Percentiles rank a stretch among this genome's conserved stretches.
Evolutionary conservation across 2,113 vertebrate genomes (phyloP).

Genomic region (Muntiacus reevesi): DNA sequence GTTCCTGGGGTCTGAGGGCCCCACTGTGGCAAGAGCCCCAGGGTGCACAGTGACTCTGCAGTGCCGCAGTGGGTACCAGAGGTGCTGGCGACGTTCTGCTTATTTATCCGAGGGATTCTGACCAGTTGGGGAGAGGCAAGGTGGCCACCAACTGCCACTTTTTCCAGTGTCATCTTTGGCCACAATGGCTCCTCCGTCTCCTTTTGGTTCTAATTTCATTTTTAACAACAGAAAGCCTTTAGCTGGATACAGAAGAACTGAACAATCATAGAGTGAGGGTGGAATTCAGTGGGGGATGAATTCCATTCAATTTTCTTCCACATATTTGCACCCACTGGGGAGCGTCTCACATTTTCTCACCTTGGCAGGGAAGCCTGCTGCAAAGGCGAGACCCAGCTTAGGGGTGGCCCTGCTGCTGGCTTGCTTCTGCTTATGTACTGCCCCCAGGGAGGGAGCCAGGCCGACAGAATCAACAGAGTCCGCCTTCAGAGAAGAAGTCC

Average conservation of each 20-base stretch:
- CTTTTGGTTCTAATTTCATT: conserved; percentile 57
- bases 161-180: conserved; percentile 67
- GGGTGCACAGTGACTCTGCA: conserved; percentile 19
- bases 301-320: conserved; percentile 47
- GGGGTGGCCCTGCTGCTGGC: neutral
- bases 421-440: neutral
- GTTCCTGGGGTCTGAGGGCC: conserved; percentile 36
- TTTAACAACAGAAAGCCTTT: conserved; percentile 41
- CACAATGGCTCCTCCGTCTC: conserved; percentile 26
- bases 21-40: conserved; percentile 2
- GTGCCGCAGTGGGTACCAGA: conserved; percentile 12
- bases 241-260: conserved; percentile 60
- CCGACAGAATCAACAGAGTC: neutral
- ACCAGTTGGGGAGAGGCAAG: conserved; percentile 60
- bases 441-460: neutral
- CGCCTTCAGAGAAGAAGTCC: neutral
- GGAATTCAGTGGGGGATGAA: neutral
- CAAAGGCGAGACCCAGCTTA: neutral
- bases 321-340: conserved; percentile 31
- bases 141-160: conserved; percentile 60
- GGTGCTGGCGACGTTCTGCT: conserved; percentile 62
- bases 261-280: neutral
- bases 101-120: conserved; percentile 65
- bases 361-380: neutral
- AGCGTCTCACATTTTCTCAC: conserved; percentile 46